Evolutionary conservation across 1,140 invertebrate species (phyloP).

Genomic region (Drosophila pandora): DNA sequence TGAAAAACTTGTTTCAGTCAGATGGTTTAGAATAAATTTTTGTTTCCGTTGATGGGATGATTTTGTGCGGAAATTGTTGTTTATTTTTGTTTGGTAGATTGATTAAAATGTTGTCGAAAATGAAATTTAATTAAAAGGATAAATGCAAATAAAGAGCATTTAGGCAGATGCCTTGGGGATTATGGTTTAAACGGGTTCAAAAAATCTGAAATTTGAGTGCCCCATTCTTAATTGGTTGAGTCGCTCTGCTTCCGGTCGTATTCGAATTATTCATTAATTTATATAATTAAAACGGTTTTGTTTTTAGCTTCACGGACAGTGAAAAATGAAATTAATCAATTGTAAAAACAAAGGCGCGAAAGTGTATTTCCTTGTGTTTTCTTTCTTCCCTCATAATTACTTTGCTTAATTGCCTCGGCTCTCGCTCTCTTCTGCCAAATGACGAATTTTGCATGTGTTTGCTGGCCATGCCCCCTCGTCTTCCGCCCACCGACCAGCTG

Average conservation of each 20-base stretch:
- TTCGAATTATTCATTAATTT: constrained; percentile 25
- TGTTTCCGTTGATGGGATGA: background rate
- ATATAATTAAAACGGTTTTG: constrained; percentile 22
- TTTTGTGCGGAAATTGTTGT: constrained; percentile 24
- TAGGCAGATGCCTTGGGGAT: constrained; percentile 4
- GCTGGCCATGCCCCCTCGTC: constrained; percentile 40
- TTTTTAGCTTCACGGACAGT: constrained; percentile 35
- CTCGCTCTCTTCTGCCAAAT: constrained; percentile 29
- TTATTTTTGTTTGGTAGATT: constrained; percentile 35
- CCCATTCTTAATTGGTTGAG: background rate
- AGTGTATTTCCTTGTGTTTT: constrained; percentile 67
- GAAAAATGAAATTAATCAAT: constrained; percentile 68
- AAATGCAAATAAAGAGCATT: constrained; percentile 11
- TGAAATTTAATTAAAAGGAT: constrained; percentile 20
- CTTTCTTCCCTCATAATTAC: constrained; percentile 45
- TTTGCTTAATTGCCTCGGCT: constrained; percentile 61
- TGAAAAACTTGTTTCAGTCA: constrained; percentile 52
- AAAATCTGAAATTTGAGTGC: background rate
- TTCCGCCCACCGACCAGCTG: constrained; percentile 73
- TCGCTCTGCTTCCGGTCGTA: constrained; percentile 16
- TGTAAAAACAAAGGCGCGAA: constrained; percentile 58
- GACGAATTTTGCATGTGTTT: constrained; percentile 51
- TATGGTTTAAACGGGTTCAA: background rate
- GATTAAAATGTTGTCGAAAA: constrained; percentile 26
- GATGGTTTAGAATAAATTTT: constrained; percentile 21